Base-by-base conservation (phyloP, 2,888 invertebrate genomes). In the Dichetophora obliterata region DNA sequence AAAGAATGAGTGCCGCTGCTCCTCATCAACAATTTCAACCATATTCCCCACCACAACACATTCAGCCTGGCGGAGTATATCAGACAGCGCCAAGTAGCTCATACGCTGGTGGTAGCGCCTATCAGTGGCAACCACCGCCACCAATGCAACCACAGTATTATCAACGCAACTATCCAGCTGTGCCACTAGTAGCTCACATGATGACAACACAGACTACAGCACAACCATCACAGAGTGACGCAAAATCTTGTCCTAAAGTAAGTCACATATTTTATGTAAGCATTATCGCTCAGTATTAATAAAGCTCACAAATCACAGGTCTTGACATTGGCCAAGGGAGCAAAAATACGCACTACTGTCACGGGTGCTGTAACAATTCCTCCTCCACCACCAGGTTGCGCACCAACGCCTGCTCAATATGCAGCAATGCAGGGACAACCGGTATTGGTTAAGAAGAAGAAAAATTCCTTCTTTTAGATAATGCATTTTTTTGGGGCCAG, bases 361-460 rank as follows among this genome's bases (percentile, higher is more conserved):
- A 71, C 83, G 5, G 89, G 88, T 5, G 83, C 86, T 5, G 83
- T 89, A 52, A 82, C 82, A 11, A 83, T 89, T 61, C 89, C 89
- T 6, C 89, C 89, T 43, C 89, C 89, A 8, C 89, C 89, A 3
- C 89, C 89, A 0, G 89, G 89, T 0, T 88, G 84, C 79, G 80
- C 85, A 52, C 88, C 89, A 3, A 89, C 87, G 1, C 84, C 89
- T 0, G 89, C 86, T 8, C 89, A 89, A 78, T 77, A 87, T 66
- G 89, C 89, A 1, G 88, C 88, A 0, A 84, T 89, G 83, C 86
- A 88, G 71, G 89, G 89, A 1, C 86, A 88, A 77, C 84, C 86
- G 3, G 89, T 89, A 61, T 78, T 85, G 37, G 65, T 86, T 22
- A 85, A 86, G 65, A 82, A 85, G 72, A 82, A 84, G 79, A 87